A percentile compares a stretch with the other conserved stretches of the same genome.
These are phyloP conservation scores for Eristalis arbustorum DNA, from an alignment of 2,888 invertebrate genomes.

Conservation along the genomic window DNA sequence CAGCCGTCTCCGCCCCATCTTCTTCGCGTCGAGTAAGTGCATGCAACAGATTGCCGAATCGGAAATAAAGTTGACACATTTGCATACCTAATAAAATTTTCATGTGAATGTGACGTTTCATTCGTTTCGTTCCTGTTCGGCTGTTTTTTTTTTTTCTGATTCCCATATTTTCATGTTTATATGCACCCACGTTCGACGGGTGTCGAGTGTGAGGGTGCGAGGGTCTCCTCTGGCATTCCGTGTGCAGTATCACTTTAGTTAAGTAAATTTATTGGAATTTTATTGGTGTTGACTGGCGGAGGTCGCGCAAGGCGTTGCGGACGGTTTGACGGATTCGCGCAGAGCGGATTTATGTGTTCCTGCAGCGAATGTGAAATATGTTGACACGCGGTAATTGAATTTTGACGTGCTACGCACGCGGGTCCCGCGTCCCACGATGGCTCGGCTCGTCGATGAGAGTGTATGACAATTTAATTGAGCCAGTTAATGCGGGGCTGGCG, in stretches of 20 bases:
- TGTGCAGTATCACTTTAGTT: conserved; percentile 66
- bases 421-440: not conserved
- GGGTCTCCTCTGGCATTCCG: conserved; percentile 31
- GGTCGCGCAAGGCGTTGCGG: conserved; percentile 28
- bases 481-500: not conserved
- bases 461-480: conserved; percentile 17
- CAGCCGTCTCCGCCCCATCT: not conserved
- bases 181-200: conserved; percentile 6
- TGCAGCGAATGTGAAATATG: conserved; percentile 58
- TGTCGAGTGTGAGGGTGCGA: conserved; percentile 12
- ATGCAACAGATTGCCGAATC: conserved; percentile 75
- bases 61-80: conserved; percentile 79
- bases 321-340: not conserved
- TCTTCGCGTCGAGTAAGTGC: conserved; percentile 40
- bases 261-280: conserved; percentile 69
- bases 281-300: conserved; percentile 63
- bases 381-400: conserved; percentile 66
- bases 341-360: conserved; percentile 44
- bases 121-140: not conserved
- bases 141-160: not conserved
- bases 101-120: conserved; percentile 66
- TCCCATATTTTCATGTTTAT: conserved; percentile 21
- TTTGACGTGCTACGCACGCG: conserved; percentile 25
- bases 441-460: not conserved
- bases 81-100: conserved; percentile 78